Evolutionary conservation across 2,797 vertebrate species (phyloP).

Genomic region (Peromyscus attwateri): DNA sequence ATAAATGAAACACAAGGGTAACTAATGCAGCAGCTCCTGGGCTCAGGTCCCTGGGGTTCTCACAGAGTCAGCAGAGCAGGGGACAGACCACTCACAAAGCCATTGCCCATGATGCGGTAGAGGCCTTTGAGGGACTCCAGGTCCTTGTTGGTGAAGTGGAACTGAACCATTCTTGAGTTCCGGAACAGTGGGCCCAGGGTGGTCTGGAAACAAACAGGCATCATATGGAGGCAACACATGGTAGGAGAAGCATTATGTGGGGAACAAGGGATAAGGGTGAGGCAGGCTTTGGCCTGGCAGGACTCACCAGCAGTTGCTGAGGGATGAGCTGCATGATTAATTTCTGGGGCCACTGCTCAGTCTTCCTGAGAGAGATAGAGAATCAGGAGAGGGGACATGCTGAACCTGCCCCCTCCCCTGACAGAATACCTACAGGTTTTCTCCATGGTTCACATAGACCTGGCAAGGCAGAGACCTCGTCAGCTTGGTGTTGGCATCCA

Average conservation of each 20-base stretch:
- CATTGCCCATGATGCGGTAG: slow-evolving; percentile 96
- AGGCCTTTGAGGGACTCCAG: slow-evolving; percentile 96
- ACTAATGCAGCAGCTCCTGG: too few relatives aligned
- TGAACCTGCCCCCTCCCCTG: rapidly evolving
- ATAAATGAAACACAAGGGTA: too few relatives aligned
- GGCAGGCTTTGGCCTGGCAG: not conserved
- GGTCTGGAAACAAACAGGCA: slow-evolving; percentile 86
- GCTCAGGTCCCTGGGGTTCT: not conserved
- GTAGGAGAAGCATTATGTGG: not conserved
- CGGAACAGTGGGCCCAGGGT: slow-evolving; percentile 95
- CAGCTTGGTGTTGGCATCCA: slow-evolving; percentile 94
- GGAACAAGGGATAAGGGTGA: rapidly evolving
- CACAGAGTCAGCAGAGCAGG: not conserved
- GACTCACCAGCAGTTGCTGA: slow-evolving; percentile 93
- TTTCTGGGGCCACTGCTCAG: slow-evolving; percentile 97
- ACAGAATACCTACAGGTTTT: slow-evolving; percentile 93
- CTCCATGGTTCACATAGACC: slow-evolving; percentile 96
- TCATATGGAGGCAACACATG: not conserved
- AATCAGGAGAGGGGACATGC: rapidly evolving
- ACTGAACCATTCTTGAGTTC: slow-evolving; percentile 97
- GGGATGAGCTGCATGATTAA: slow-evolving; percentile 98
- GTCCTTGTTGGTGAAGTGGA: slow-evolving; percentile 95
- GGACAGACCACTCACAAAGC: slow-evolving; percentile 91
- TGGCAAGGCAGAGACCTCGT: slow-evolving; percentile 96
- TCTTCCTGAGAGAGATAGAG: slow-evolving; percentile 88